Evolutionary conservation across 1,140 invertebrate genomes (phyloP).

Genomic region (Bombus balteatus): DNA sequence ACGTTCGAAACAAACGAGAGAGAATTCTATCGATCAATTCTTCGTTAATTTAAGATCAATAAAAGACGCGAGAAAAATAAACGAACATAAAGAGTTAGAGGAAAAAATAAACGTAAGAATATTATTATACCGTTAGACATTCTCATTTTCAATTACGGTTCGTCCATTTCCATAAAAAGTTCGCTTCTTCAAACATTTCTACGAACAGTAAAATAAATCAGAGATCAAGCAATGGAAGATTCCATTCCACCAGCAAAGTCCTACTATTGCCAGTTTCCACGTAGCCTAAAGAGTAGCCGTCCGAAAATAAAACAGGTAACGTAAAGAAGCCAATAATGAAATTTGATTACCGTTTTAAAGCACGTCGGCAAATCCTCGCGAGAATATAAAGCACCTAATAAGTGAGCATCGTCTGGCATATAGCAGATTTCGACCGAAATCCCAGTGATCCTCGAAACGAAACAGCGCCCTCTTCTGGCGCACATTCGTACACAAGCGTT

Average conservation of each 20-base stretch:
- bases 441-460: neutral
- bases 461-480: neutral
- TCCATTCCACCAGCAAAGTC: neutral
- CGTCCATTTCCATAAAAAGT: neutral
- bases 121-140: neutral
- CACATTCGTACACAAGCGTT: too few species aligned
- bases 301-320: neutral
- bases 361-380: neutral
- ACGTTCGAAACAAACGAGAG: too few species aligned
- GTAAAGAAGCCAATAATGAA: slow-evolving; percentile 31
- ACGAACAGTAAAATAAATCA: neutral
- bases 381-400: slow-evolving; percentile 35
- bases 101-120: too few species aligned
- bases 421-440: neutral
- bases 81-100: too few species aligned
- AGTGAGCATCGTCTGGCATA: neutral
- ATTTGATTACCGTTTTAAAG: slow-evolving; percentile 38
- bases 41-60: too few species aligned
- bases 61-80: too few species aligned
- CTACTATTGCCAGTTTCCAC: neutral
- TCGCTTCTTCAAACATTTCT: neutral
- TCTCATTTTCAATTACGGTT: neutral
- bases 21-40: too few species aligned
- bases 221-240: slow-evolving; percentile 1
- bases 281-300: neutral